These are phyloP conservation scores for Sardinella longiceps DNA, from an alignment of 2,797 vertebrate species.

Conservation along the genomic window DNA sequence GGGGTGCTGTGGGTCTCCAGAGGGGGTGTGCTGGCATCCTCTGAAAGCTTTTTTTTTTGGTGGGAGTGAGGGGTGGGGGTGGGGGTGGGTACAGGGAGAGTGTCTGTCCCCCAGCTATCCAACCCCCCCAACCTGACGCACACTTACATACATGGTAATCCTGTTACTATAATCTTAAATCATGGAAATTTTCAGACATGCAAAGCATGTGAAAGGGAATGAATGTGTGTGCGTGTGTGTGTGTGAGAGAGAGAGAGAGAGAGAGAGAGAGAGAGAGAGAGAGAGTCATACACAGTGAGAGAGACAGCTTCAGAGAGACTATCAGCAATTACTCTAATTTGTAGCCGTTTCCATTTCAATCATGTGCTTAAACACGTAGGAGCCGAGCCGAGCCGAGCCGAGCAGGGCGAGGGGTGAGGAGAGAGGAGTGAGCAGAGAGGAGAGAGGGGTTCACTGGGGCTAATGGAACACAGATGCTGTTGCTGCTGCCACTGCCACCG, in stretches of 20 bases:
- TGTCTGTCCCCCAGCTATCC: not conserved
- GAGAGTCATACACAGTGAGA: not conserved
- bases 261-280: not conserved
- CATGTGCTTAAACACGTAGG: not conserved
- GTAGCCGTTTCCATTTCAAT: conserved; percentile 1
- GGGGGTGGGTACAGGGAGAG: not conserved
- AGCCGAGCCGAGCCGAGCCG: not conserved
- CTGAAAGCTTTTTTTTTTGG: not conserved
- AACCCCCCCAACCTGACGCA: not conserved
- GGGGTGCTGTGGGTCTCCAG: not conserved
- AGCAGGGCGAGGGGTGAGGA: not conserved
- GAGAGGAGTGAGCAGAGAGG: no score
- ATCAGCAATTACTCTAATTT: conserved; percentile 6
- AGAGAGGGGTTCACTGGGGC: not conserved
- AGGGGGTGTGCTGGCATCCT: not conserved
- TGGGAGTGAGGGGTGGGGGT: no score
- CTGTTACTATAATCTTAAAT: conserved; percentile 66
- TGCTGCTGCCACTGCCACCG: not conserved
- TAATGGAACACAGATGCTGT: conserved; percentile 14
- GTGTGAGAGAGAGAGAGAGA: not conserved
- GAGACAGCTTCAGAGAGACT: conserved; percentile 18
- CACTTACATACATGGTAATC: conserved; percentile 51
- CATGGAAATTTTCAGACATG: conserved; percentile 58
- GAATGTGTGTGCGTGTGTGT: not conserved
- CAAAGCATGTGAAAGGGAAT: not conserved